Conservation (phyloP, 2,888 invertebrate species). For the Callosobruchus maculatus region DNA sequence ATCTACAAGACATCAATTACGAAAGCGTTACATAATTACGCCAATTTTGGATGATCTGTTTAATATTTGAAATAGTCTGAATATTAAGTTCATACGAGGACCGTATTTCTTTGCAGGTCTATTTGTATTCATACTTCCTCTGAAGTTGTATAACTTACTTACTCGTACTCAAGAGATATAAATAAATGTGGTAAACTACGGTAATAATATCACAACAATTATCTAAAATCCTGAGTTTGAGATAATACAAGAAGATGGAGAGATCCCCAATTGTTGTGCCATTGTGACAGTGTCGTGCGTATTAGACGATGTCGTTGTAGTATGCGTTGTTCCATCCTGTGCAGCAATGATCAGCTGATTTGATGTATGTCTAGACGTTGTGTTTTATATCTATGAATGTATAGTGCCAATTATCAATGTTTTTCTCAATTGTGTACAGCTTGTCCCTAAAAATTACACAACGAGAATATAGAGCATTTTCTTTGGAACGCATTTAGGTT, state of each 20-base stretch:
- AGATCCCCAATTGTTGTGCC: conserved; percentile 44
- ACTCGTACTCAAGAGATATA: too few relatives aligned
- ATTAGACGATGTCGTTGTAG: conserved; percentile 42
- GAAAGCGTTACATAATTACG: too few relatives aligned
- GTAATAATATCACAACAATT: not conserved
- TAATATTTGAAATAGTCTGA: too few relatives aligned
- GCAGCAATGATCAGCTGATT: conserved; percentile 49
- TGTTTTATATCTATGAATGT: conserved; percentile 23
- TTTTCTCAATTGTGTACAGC: conserved; percentile 26
- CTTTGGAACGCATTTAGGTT: too few relatives aligned
- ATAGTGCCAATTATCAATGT: conserved; percentile 22
- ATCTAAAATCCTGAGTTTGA: not conserved
- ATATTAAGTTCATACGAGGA: too few relatives aligned
- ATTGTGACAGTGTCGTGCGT: conserved; percentile 50
- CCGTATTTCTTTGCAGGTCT: too few relatives aligned
- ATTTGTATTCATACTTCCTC: too few relatives aligned
- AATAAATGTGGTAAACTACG: too few relatives aligned
- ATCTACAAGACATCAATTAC: too few relatives aligned
- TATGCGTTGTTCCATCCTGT: conserved; percentile 43
- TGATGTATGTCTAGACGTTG: conserved; percentile 50
- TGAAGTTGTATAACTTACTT: too few relatives aligned
- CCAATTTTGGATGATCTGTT: too few relatives aligned
- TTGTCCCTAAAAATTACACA: conserved; percentile 13
- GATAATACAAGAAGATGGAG: not conserved
- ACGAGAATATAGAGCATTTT: too few relatives aligned